These are phyloP conservation scores for Pseudachorutes palmiensis DNA, from an alignment of 1,140 invertebrate species.

Conservation along the genomic window DNA sequence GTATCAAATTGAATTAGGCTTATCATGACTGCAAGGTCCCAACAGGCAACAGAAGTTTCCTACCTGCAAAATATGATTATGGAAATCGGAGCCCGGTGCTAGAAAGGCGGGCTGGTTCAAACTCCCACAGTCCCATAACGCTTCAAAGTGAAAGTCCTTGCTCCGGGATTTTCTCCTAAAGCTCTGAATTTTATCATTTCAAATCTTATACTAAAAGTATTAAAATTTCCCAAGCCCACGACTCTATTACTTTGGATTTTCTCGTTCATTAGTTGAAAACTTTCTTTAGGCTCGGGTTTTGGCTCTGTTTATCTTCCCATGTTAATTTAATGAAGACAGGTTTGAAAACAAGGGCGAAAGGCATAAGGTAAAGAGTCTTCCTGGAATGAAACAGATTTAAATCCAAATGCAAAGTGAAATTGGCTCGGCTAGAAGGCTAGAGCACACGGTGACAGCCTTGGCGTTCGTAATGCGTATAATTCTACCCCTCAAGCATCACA, in stretches of 20 bases:
- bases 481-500: no score
- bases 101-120: no score
- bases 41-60: not conserved
- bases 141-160: not conserved
- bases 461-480: no score
- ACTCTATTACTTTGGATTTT: not conserved
- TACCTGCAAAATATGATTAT: not conserved
- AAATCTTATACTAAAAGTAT: not conserved
- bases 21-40: not conserved
- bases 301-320: not conserved
- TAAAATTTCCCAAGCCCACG: not conserved
- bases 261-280: not conserved
- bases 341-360: not conserved
- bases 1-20: not conserved
- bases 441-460: no score
- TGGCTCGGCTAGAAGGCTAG: no score
- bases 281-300: not conserved
- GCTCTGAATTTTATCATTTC: not conserved
- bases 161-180: not conserved
- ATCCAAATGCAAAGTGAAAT: no score
- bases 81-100: not conserved
- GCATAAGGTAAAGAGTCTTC: not conserved
- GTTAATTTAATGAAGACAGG: not conserved
- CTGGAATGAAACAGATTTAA: not conserved
- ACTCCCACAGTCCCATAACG: no score